Conservation (phyloP, 2,113 vertebrate genomes). For the Halichoeres trimaculatus region DNA sequence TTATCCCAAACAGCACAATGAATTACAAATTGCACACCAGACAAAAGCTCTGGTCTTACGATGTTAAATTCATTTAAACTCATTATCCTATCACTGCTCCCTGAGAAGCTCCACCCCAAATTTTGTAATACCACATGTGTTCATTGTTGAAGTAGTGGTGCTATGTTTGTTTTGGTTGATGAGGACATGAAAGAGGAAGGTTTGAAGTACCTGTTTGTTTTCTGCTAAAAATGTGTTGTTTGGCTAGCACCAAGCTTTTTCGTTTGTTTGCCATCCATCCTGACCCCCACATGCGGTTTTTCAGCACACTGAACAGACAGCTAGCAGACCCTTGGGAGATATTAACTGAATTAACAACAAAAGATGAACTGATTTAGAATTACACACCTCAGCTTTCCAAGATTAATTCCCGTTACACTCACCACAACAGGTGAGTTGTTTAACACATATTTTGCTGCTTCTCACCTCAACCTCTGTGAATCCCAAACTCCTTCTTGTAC, state of each 20-base stretch:
- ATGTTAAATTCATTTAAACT: too few species aligned
- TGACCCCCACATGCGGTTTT: not conserved
- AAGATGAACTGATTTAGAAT: not conserved
- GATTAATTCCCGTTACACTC: not conserved
- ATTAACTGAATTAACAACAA: not conserved
- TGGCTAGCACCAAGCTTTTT: too few species aligned
- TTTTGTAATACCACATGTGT: too few species aligned
- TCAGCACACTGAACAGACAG: too few species aligned
- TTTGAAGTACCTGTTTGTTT: not conserved
- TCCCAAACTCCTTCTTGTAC: slow-evolving; percentile 46
- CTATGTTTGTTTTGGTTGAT: too few species aligned
- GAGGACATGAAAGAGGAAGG: too few species aligned
- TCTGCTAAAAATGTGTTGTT: not conserved
- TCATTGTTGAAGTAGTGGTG: too few species aligned
- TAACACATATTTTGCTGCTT: slow-evolving; percentile 24
- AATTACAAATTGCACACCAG: too few species aligned
- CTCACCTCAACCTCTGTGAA: slow-evolving; percentile 37
- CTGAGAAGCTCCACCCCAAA: too few species aligned
- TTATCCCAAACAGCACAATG: too few species aligned
- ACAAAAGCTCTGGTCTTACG: too few species aligned
- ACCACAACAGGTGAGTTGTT: not conserved
- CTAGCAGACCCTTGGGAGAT: not conserved
- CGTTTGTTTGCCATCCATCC: not conserved
- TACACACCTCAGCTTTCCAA: not conserved
- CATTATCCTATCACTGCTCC: too few species aligned